A percentile compares a stretch with the other conserved stretches of the same genome.
These are phyloP conservation scores for Mobula hypostoma DNA, from an alignment of 2,113 vertebrate genomes.

Conservation along the genomic window DNA sequence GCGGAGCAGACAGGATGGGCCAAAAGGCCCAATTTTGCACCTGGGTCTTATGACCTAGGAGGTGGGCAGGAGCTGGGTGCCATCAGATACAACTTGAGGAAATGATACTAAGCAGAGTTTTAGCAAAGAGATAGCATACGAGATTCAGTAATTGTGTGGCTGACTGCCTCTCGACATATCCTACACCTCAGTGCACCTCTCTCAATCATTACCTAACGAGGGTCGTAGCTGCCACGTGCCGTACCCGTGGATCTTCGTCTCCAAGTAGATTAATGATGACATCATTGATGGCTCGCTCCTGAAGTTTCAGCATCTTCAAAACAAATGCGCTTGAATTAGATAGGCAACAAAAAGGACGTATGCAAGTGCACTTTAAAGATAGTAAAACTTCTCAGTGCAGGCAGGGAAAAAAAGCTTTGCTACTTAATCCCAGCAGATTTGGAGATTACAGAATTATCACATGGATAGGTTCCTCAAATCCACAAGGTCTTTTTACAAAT, in stretches of 20 bases:
- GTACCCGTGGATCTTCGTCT: constrained; percentile 87
- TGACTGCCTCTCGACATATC: no score
- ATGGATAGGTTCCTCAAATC: neutral
- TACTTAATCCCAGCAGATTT: neutral
- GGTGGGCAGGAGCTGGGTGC: no score
- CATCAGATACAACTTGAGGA: neutral
- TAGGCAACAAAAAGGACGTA: neutral
- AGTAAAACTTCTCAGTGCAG: neutral
- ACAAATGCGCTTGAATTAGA: neutral
- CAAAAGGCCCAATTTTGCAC: no score
- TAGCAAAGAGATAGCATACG: neutral
- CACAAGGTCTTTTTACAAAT: neutral
- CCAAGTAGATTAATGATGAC: constrained; percentile 80
- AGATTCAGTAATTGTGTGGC: neutral
- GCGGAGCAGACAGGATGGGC: no score
- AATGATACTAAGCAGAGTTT: neutral
- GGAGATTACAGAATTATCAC: neutral
- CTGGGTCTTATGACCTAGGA: no score
- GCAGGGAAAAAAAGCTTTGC: neutral
- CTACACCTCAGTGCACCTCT: no score
- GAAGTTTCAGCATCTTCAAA: constrained; percentile 72
- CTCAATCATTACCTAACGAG: constrained; percentile 64
- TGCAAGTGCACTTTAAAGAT: neutral
- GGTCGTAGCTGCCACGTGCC: constrained; percentile 74
- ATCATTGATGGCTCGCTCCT: constrained; percentile 74